Percentiles rank a stretch among this genome's conserved stretches.
These are phyloP conservation scores for Criorhina ranunculi DNA, from an alignment of 2,888 invertebrate genomes.

Conservation along the genomic window DNA sequence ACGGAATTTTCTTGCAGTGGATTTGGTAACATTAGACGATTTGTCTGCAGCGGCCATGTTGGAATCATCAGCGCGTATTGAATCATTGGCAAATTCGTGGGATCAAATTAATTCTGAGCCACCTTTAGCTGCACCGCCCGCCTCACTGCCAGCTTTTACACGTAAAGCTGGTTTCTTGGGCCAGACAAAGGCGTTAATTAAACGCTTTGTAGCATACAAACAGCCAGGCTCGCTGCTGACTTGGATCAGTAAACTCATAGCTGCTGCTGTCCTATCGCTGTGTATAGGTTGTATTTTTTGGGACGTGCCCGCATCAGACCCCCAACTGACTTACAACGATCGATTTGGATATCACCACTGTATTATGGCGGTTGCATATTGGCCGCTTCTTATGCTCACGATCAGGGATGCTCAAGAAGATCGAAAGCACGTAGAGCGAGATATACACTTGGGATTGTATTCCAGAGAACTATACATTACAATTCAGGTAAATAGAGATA, in stretches of 20 bases:
- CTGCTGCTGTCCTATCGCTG: constrained; percentile 93
- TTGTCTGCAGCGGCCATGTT: constrained; percentile 97
- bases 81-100: constrained; percentile 92
- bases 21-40: constrained; percentile 96
- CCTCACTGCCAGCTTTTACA: constrained; percentile 89
- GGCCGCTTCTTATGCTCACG: constrained; percentile 90
- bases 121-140: constrained; percentile 89
- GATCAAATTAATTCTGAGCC: constrained; percentile 85
- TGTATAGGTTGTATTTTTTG: constrained; percentile 94
- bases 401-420: constrained; percentile 84
- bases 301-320: constrained; percentile 92
- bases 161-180: constrained; percentile 88
- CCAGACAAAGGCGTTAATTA: constrained; percentile 89
- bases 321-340: constrained; percentile 90
- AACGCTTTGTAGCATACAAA: constrained; percentile 88
- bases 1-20: constrained; percentile 88
- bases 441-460: constrained; percentile 92
- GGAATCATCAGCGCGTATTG: constrained; percentile 96
- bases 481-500: constrained; percentile 88
- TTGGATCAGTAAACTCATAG: constrained; percentile 91
- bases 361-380: constrained; percentile 90
- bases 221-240: constrained; percentile 93
- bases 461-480: constrained; percentile 91
- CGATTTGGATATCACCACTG: constrained; percentile 95
- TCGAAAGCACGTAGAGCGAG: constrained; percentile 90